A percentile compares a stretch with the other conserved stretches of the same genome.
phyloP scores from a whole-genome alignment of 2,797 vertebrate genomes.

The Chrosomus eos region DNA sequence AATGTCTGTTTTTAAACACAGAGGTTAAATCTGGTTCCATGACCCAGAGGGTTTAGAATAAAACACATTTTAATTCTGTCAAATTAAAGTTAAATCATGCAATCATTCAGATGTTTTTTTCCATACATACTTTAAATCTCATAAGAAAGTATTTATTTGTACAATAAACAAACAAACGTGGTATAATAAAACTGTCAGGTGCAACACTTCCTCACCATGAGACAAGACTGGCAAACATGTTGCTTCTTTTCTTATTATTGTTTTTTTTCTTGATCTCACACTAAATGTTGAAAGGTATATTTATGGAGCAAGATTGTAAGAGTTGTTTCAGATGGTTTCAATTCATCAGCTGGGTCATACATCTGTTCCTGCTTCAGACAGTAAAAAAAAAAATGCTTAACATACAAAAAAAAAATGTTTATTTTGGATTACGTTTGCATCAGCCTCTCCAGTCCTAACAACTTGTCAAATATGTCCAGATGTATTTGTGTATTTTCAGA shows the following conservation, averaged over 20 bases:
- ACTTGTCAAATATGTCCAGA: slow-evolving; percentile 77
- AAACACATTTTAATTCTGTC: slow-evolving; percentile 5
- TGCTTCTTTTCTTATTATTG: slow-evolving; percentile 39
- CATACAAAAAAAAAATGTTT: slow-evolving; percentile 76
- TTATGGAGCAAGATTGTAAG: slow-evolving; percentile 85
- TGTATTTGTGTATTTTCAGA: slow-evolving; percentile 57
- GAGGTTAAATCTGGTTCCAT: not conserved
- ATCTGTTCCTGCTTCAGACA: slow-evolving; percentile 89
- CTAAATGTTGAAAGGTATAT: slow-evolving; percentile 89
- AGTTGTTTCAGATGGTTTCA: slow-evolving; percentile 96
- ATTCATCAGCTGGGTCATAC: slow-evolving; percentile 86
- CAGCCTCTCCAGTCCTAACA: slow-evolving; percentile 81
- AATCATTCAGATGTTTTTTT: not conserved
- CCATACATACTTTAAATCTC: not conserved
- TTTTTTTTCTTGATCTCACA: slow-evolving; percentile 70
- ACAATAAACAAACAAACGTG: not conserved
- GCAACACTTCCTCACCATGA: slow-evolving; percentile 4
- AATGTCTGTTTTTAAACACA: not conserved
- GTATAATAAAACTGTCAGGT: slow-evolving; percentile 5
- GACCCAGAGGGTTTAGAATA: slow-evolving; percentile 1
- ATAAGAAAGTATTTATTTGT: not conserved
- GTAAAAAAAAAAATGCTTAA: slow-evolving; percentile 73
- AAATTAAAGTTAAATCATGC: slow-evolving; percentile 14
- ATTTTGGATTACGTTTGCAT: slow-evolving; percentile 80
- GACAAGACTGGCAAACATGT: slow-evolving; percentile 8